These are phyloP conservation scores for Poeciliopsis presidionis DNA, from an alignment of 2,797 vertebrate genomes.

Conservation along the genomic window DNA sequence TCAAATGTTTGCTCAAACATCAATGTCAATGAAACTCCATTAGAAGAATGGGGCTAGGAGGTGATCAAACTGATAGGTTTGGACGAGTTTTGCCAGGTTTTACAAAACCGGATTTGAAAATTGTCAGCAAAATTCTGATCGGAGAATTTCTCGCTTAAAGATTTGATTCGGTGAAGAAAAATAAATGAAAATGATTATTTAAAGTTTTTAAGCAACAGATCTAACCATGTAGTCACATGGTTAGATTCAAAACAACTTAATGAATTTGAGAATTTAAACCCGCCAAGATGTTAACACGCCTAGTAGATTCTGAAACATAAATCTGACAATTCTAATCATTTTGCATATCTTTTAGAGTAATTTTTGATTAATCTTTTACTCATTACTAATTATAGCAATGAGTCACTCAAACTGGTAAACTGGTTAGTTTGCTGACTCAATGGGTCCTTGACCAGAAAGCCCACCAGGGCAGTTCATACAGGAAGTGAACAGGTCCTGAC, in stretches of 20 bases:
- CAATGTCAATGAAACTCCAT: too few species aligned
- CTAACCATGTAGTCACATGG: not conserved
- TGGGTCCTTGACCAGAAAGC: conserved; percentile 39
- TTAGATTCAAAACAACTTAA: not conserved
- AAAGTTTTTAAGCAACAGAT: not conserved
- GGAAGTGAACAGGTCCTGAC: conserved; percentile 82
- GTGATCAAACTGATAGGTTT: too few species aligned
- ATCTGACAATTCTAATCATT: not conserved
- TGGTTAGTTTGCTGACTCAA: conserved; percentile 47
- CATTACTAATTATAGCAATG: not conserved
- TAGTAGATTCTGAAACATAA: not conserved
- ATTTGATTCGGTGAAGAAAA: not conserved
- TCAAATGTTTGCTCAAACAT: too few species aligned
- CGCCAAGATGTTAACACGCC: not conserved
- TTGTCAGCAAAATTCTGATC: not conserved
- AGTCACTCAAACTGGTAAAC: conserved; percentile 24
- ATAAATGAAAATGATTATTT: not conserved
- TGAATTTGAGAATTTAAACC: not conserved
- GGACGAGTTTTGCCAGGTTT: not conserved
- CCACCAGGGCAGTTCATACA: conserved; percentile 81
- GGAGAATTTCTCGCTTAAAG: not conserved
- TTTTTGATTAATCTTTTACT: not conserved
- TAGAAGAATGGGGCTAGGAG: too few species aligned
- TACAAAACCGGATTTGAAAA: not conserved
- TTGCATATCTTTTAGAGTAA: not conserved